phyloP scores from a whole-genome alignment of 2,888 invertebrate genomes.

The Scotopteryx bipunctaria region DNA sequence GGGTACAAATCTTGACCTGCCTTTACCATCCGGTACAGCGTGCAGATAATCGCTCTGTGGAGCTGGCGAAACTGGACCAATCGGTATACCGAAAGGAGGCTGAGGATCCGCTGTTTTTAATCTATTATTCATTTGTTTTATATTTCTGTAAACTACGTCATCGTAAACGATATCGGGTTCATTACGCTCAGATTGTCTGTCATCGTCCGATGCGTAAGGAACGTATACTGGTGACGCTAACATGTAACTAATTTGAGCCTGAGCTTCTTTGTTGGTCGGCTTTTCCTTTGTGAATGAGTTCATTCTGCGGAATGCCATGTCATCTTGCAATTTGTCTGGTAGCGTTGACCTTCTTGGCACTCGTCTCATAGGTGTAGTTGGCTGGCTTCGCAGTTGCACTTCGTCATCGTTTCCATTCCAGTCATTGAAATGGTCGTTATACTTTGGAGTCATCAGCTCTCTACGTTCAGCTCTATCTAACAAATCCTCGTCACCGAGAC shows the following conservation, averaged over 20 bases:
- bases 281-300: conserved; percentile 83
- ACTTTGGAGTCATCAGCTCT: conserved; percentile 84
- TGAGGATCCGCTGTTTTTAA: conserved; percentile 90
- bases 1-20: conserved; percentile 85
- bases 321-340: conserved; percentile 88
- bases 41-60: conserved; percentile 93
- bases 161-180: conserved; percentile 93
- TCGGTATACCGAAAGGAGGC: conserved; percentile 95
- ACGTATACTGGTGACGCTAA: conserved; percentile 87
- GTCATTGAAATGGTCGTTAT: conserved; percentile 74
- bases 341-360: conserved; percentile 75
- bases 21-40: conserved; percentile 85
- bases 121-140: conserved; percentile 89
- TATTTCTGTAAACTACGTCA: conserved; percentile 92
- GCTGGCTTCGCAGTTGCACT: conserved; percentile 73
- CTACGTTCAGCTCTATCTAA: conserved; percentile 90
- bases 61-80: conserved; percentile 91
- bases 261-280: conserved; percentile 66
- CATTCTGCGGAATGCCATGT: conserved; percentile 91
- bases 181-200: conserved; percentile 82
- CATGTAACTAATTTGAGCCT: conserved; percentile 86
- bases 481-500: conserved; percentile 92
- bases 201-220: conserved; percentile 75
- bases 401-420: conserved; percentile 81
- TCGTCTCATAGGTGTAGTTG: conserved; percentile 71